Percentiles rank a stretch among this genome's conserved stretches.
These are phyloP conservation scores for Lasiurus borealis DNA, from an alignment of 2,113 vertebrate species.

Conservation along the genomic window DNA sequence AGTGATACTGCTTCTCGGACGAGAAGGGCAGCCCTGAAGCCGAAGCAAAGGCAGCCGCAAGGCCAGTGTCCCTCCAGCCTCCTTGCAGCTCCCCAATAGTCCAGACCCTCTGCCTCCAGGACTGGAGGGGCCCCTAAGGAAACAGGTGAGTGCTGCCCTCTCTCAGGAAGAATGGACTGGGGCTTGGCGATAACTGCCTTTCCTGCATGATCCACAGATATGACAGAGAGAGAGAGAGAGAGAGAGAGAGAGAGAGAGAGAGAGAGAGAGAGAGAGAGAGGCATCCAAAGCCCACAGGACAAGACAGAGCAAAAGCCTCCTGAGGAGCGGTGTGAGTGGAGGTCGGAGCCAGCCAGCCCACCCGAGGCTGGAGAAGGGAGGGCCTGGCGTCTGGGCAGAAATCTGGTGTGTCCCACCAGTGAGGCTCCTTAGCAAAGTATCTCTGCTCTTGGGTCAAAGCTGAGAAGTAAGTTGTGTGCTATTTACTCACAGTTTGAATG, in stretches of 20 bases:
- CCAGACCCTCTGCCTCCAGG: not conserved
- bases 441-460: constrained; percentile 5
- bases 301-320: not conserved
- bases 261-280: not conserved
- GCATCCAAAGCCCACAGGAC: not conserved
- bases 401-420: not conserved
- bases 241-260: too few species aligned
- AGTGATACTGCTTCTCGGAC: constrained; percentile 83
- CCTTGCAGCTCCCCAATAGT: not conserved
- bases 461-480: not conserved
- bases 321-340: not conserved
- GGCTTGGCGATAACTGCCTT: not conserved
- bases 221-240: too few species aligned
- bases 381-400: not conserved
- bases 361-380: not conserved
- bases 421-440: not conserved
- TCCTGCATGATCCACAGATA: not conserved
- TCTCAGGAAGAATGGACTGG: not conserved
- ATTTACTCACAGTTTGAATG: not conserved
- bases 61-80: not conserved
- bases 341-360: not conserved
- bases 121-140: not conserved
- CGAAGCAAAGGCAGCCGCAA: constrained; percentile 10
- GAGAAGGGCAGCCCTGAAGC: constrained; percentile 43
- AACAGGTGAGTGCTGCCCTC: constrained; percentile 51